Evolutionary conservation across 1,140 invertebrate species (phyloP).

Genomic region (Heliothis virescens): DNA sequence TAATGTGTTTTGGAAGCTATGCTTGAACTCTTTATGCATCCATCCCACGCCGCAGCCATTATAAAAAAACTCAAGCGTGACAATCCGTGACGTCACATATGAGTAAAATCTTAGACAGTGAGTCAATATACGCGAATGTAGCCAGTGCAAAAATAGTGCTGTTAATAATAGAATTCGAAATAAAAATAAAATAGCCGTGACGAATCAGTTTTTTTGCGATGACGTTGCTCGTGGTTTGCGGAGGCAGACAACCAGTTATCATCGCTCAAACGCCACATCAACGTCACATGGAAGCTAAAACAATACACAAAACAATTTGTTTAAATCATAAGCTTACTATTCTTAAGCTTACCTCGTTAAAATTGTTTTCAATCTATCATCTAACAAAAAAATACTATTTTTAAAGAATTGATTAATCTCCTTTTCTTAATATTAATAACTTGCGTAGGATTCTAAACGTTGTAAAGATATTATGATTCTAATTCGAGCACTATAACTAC

Average conservation of each 20-base stretch:
- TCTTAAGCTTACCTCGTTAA: too few species aligned
- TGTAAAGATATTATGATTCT: too few species aligned
- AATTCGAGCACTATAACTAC: neutral
- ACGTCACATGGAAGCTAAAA: neutral
- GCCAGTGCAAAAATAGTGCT: slow-evolving; percentile 2
- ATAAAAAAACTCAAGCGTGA: neutral
- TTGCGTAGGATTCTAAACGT: too few species aligned
- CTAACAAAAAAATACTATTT: too few species aligned
- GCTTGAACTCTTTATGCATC: neutral
- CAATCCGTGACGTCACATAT: slow-evolving; percentile 1
- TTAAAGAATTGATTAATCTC: neutral
- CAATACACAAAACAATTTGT: neutral
- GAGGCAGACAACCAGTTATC: slow-evolving; percentile 1
- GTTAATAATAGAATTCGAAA: slow-evolving; percentile 5
- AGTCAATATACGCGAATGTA: slow-evolving; percentile 5
- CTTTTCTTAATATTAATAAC: neutral
- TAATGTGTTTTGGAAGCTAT: slow-evolving; percentile 21
- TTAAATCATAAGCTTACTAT: too few species aligned
- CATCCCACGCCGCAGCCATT: neutral
- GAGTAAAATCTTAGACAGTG: neutral
- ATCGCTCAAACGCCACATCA: neutral
- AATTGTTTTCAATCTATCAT: too few species aligned
- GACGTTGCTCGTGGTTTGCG: neutral
- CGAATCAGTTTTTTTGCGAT: neutral
- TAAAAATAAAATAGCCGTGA: slow-evolving; percentile 4